Evolutionary conservation across 37 sponge, comb jelly and placozoan species (phyloP).

Genomic region (Corticium candelabrum): DNA sequence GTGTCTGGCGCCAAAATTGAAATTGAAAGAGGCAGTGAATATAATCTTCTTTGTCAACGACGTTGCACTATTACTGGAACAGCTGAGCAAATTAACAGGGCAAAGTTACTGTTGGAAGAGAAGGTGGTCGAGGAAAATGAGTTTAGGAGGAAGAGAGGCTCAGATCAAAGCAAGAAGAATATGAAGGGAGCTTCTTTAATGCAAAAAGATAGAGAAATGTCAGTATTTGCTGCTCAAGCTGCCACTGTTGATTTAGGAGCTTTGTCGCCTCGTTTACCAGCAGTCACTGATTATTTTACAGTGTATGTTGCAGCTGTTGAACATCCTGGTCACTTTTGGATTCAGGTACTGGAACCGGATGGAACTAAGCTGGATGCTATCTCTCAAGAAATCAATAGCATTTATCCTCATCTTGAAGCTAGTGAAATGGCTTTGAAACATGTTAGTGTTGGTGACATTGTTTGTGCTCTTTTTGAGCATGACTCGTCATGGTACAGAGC

Average conservation of each 20-base stretch:
- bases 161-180: not conserved
- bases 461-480: not conserved
- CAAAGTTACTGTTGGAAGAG: not conserved
- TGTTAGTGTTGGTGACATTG: not conserved
- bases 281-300: not conserved
- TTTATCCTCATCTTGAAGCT: not conserved
- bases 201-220: too few relatives aligned
- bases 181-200: not conserved
- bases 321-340: not conserved
- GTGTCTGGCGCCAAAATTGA: not conserved
- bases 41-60: too few relatives aligned
- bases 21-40: not conserved
- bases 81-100: not conserved
- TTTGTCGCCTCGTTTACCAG: not conserved
- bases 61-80: not conserved
- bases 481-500: not conserved
- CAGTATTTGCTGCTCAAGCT: too few relatives aligned
- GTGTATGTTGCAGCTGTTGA: not conserved
- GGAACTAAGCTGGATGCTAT: not conserved
- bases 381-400: not conserved
- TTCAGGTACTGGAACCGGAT: not conserved
- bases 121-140: not conserved
- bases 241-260: too few relatives aligned
- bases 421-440: not conserved
- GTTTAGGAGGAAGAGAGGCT: not conserved